phyloP scores from a whole-genome alignment of 1,140 invertebrate species.

The Trissolcus basalis region DNA sequence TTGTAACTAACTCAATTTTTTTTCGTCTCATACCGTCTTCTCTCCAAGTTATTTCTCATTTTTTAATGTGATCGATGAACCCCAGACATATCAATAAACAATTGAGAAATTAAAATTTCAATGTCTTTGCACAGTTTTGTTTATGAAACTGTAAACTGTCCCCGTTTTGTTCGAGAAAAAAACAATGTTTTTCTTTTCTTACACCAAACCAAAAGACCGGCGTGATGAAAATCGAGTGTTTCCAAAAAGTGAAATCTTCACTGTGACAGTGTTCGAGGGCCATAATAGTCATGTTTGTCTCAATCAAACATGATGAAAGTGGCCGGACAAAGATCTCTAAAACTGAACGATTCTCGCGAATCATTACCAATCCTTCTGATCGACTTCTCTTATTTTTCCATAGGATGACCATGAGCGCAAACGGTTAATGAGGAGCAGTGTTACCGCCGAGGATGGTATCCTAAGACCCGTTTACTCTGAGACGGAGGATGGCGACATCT shows the following conservation, averaged over 20 bases:
- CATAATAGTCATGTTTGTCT: slow-evolving; percentile 33
- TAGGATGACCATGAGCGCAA: slow-evolving; percentile 75
- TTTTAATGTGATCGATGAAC: too few species aligned
- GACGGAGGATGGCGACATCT: slow-evolving; percentile 74
- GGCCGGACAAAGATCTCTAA: slow-evolving; percentile 9
- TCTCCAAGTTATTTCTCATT: too few species aligned
- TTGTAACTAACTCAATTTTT: too few species aligned
- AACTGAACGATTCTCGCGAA: neutral
- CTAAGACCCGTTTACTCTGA: slow-evolving; percentile 73
- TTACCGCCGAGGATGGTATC: slow-evolving; percentile 73
- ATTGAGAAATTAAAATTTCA: neutral
- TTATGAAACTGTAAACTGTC: too few species aligned
- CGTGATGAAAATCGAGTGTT: slow-evolving; percentile 1
- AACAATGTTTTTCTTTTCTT: neutral
- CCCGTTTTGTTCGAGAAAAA: too few species aligned
- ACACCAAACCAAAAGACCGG: too few species aligned
- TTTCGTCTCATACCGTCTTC: too few species aligned
- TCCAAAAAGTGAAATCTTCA: slow-evolving; percentile 23
- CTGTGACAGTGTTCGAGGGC: slow-evolving; percentile 17
- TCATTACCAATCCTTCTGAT: slow-evolving; percentile 19
- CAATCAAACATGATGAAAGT: slow-evolving; percentile 39
- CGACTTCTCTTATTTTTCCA: slow-evolving; percentile 56
- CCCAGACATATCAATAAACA: too few species aligned
- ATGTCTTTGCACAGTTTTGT: neutral
- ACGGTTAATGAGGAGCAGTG: slow-evolving; percentile 74